Conservation (phyloP, 2,113 vertebrate species). For the Puntigrus tetrazona region DNA sequence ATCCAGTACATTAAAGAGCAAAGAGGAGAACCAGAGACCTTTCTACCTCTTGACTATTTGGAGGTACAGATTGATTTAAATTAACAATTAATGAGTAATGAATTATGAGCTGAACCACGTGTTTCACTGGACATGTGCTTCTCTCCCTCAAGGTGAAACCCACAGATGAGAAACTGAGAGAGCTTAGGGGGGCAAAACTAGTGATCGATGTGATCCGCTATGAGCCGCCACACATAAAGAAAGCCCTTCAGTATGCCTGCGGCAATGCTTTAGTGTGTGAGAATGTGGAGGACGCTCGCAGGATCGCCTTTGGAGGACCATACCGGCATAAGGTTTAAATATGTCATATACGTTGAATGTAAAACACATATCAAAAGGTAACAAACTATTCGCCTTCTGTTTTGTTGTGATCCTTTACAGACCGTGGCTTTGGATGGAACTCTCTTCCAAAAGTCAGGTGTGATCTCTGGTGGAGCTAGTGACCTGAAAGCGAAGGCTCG, state of each 20-base stretch:
- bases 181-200: conserved; percentile 89
- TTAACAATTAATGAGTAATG: background rate
- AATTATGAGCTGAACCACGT: background rate
- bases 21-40: conserved; percentile 92
- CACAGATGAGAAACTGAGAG: conserved; percentile 89
- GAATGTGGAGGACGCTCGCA: conserved; percentile 91
- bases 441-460: conserved; percentile 91
- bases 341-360: conserved; percentile 70
- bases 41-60: conserved; percentile 90
- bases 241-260: conserved; percentile 92
- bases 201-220: conserved; percentile 96
- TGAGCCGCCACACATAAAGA: conserved; percentile 93
- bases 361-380: background rate
- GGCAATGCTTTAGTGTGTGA: conserved; percentile 94
- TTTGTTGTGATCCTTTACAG: conserved; percentile 60
- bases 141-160: conserved; percentile 82
- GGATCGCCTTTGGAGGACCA: conserved; percentile 92
- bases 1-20: conserved; percentile 98
- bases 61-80: conserved; percentile 74
- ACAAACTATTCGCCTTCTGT: background rate
- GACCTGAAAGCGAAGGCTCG: conserved; percentile 91
- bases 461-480: conserved; percentile 91
- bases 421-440: conserved; percentile 90
- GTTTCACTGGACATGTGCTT: background rate
- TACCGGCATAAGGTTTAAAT: conserved; percentile 96